Evolutionary conservation across 2,113 vertebrate species (phyloP).

Genomic region (Erinaceus europaeus): DNA sequence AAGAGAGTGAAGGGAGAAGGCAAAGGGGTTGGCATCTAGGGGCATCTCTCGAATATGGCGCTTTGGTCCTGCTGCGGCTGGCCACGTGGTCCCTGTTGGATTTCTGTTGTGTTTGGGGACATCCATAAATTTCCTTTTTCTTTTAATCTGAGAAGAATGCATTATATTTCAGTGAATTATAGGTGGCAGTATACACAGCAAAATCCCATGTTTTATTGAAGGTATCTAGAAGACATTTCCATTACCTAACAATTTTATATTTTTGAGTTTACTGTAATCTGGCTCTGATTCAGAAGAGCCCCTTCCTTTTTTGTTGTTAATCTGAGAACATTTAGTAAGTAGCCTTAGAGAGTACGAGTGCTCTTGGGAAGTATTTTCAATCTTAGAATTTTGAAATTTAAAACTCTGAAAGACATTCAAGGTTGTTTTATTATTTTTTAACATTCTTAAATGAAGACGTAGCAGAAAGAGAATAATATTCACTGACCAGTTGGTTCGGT

Average conservation of each 20-base stretch:
- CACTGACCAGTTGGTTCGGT: not conserved
- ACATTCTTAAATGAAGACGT: not conserved
- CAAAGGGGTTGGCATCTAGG: not conserved
- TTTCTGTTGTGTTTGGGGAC: not conserved
- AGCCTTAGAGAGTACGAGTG: not conserved
- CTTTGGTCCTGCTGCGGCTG: too few relatives aligned
- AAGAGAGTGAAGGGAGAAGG: not conserved
- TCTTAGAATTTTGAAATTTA: not conserved
- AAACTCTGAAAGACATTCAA: not conserved
- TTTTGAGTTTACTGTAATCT: slow-evolving; percentile 11
- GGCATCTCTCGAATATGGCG: not conserved
- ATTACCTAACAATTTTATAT: not conserved
- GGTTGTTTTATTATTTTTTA: too few relatives aligned
- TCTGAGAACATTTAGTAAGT: not conserved
- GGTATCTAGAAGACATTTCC: not conserved
- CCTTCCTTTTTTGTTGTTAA: not conserved
- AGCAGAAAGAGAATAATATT: not conserved
- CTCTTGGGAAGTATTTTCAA: slow-evolving; percentile 14
- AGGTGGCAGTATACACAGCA: slow-evolving; percentile 63
- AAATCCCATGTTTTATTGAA: slow-evolving; percentile 17
- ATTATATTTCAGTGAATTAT: slow-evolving; percentile 49
- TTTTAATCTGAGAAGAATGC: slow-evolving; percentile 10
- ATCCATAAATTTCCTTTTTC: not conserved
- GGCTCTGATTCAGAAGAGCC: not conserved
- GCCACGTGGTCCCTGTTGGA: not conserved